phyloP scores from a whole-genome alignment of 2,888 invertebrate species.

The Stenichneumon culpator region DNA sequence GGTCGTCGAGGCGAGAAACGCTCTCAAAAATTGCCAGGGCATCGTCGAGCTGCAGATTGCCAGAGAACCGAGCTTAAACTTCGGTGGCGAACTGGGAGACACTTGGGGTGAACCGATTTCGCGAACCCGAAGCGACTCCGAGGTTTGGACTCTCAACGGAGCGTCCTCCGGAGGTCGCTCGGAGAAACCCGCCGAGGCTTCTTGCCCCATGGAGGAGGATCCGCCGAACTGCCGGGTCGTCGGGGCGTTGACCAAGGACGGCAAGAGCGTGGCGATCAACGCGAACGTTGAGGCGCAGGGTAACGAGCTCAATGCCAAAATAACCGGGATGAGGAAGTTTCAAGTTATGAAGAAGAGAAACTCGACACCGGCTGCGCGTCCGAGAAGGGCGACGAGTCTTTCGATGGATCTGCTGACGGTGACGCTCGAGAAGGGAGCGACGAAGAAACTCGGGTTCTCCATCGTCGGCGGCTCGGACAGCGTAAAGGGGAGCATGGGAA shows the following conservation, averaged over 20 bases:
- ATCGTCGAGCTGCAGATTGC: constrained; percentile 81
- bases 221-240: constrained; percentile 69
- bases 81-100: constrained; percentile 77
- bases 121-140: constrained; percentile 76
- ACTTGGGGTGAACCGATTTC: constrained; percentile 77
- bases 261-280: constrained; percentile 74
- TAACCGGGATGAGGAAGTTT: constrained; percentile 86
- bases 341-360: constrained; percentile 80
- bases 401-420: constrained; percentile 82
- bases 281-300: constrained; percentile 57
- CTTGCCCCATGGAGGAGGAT: constrained; percentile 4
- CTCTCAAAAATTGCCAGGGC: constrained; percentile 77
- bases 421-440: constrained; percentile 87
- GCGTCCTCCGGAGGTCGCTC: constrained; percentile 4
- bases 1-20: constrained; percentile 77
- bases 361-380: constrained; percentile 67
- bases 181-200: not conserved
- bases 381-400: constrained; percentile 77
- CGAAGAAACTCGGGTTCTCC: constrained; percentile 88
- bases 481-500: constrained; percentile 88
- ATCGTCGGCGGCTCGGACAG: constrained; percentile 89
- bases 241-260: constrained; percentile 76
- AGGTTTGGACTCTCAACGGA: constrained; percentile 76
- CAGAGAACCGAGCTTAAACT: constrained; percentile 76
- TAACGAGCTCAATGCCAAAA: constrained; percentile 56